Base-by-base conservation (phyloP, 2,797 vertebrate species). In the Acanthurus tractus region DNA sequence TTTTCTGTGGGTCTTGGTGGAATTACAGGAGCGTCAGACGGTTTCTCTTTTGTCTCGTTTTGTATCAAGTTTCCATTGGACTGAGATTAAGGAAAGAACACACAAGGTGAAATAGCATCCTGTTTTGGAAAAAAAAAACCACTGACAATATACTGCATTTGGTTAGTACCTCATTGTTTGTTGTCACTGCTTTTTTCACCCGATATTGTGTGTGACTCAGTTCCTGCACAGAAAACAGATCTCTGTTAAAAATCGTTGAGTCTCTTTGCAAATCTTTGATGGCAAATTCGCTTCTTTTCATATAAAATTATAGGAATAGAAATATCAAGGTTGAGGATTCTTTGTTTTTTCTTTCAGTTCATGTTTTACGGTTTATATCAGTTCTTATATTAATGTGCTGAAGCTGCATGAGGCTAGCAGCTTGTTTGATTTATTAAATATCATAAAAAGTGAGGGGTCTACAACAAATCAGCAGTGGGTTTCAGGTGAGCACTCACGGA, bases 1-100 rank as follows among this genome's bases (percentile, higher is more conserved):
- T 86, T 76, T 36, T 89, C 83, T 72, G 64, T 78, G 20, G 50
- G 79, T 82, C 85, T 86, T 46, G 71, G 63, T 22, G 85, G 82
- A 78, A 82, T 63, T 23, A 44, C 55, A 0, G 88, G 85, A 38
- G n/a, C 46, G 29, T 64, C 70, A 9, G 63, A 10, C 10, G 6
- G 44, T 49, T 75, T 86, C 15, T 52, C 72, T 59, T 74, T 81
- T 11, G 58, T 29, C 11, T 78, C 62, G n/a, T 8, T 56, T 59
- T 85, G 79, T 1, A 9, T 68, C 45, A 63, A 12, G 15, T 79
- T 73, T 15, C 23, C 63, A 44, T 82, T 65, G 0, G 9, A 62
- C 87, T 91, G 76, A 56, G 25, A 25, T 25, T 25, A 3, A 25
- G 25, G 25, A 25, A 25, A 25, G 25, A 25, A 3, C 25, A 25